Percentiles rank a stretch among this genome's conserved stretches.
These are phyloP conservation scores for Podilymbus podiceps DNA, from an alignment of 2,113 vertebrate species.

Conservation along the genomic window DNA sequence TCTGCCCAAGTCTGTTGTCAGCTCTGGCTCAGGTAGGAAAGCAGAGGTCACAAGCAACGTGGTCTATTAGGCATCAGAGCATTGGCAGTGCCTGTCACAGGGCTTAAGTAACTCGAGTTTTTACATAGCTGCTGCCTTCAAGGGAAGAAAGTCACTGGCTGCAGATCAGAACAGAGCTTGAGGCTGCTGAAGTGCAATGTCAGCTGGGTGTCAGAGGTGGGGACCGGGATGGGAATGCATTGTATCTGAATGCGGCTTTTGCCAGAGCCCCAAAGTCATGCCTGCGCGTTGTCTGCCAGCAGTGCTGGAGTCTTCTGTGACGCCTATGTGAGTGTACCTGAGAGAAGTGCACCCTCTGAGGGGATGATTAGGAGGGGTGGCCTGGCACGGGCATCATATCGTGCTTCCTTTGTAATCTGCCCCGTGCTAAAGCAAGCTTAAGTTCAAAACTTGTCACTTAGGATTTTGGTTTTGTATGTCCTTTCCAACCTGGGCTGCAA, in stretches of 20 bases:
- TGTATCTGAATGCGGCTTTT: not conserved
- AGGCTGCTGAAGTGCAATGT: not conserved
- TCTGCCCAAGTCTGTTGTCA: not conserved
- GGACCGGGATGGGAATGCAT: not conserved
- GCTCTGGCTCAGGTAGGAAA: not conserved
- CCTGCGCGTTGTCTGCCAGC: not conserved
- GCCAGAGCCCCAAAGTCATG: not conserved
- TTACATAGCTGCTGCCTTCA: not conserved
- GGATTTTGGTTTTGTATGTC: not conserved
- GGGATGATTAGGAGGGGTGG: not conserved
- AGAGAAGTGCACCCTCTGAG: not conserved
- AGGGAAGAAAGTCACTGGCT: not conserved
- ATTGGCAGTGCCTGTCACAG: not conserved
- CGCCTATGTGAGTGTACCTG: not conserved
- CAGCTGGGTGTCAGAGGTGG: not conserved
- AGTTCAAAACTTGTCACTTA: not conserved
- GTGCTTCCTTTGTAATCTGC: not conserved
- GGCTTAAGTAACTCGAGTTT: not conserved
- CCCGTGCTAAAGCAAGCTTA: not conserved
- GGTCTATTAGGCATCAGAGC: not conserved
- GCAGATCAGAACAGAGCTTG: not conserved
- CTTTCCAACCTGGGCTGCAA: not conserved
- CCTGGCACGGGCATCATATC: not conserved
- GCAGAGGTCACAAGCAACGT: not conserved
- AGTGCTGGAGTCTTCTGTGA: not conserved